Base-by-base conservation (phyloP, 2,888 invertebrate genomes). In the Trachelus troglodyta region DNA sequence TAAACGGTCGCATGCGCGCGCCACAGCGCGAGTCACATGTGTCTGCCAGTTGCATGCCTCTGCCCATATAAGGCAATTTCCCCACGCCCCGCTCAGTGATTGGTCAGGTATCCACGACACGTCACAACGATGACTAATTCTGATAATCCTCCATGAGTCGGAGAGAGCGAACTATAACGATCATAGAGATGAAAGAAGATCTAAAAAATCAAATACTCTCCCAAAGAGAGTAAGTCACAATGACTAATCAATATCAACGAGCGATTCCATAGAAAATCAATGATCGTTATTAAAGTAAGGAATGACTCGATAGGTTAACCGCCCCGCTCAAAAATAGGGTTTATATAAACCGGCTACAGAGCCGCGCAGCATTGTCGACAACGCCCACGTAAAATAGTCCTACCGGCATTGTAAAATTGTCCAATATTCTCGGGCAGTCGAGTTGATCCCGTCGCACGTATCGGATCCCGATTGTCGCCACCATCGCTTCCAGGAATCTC, bases 11-110 rank as follows among this genome's bases (percentile, higher is more conserved):
- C 79, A 81, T 85, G 84, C 85, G 86, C 85, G 77, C 74, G 79
- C 69, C 71, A 75, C 76, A 76, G n/a, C 34, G 33, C 71, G 71
- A 71, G 71, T 34, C 71, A 34, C 31, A 71, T 71, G 73, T 74
- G 73, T 31, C 31, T 75, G 76, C 12, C 69, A 34, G 82, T 79
- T 84, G 87, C 83, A 85, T 83, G 82, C 85, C 86, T 80, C 88
- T 90, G 90, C 86, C 92, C 92, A 92, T 92, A 92, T 92, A 92
- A 91, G 92, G 92, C 87, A 92, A 92, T 92, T 92, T 92, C 92
- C 91, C 92, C 89, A 91, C 89, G 88, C 90, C 88, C 90, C 88
- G 87, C 80, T 84, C 86, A 83, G 85, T 88, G 91, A 92, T 92
- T 92, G 92, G 92, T 83, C 82, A 85, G 81, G 78, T 79, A 79